Evolutionary conservation across 64 coral and sea anemone species (phyloP).

Genomic region (Pocillopora damicornis): DNA sequence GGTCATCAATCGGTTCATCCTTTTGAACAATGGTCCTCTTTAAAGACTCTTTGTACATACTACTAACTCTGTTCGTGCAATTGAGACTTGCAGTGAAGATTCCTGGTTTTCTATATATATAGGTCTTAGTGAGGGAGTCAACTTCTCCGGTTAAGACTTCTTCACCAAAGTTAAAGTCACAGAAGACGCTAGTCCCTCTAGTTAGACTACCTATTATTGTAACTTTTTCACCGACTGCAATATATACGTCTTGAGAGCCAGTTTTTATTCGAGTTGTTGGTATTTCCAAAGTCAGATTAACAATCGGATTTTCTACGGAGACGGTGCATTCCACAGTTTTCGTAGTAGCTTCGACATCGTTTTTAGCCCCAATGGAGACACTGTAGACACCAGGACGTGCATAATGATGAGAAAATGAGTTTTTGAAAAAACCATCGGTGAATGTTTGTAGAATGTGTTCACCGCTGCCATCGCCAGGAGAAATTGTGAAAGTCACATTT

Average conservation of each 20-base stretch:
- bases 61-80: constrained; percentile 39
- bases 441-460: not conserved
- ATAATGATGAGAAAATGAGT: constrained; percentile 8
- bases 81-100: constrained; percentile 3
- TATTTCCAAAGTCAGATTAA: not conserved
- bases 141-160: not conserved
- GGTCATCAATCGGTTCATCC: constrained; percentile 38
- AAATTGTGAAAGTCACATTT: constrained; percentile 41
- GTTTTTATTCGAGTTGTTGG: constrained; percentile 5
- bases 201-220: not conserved
- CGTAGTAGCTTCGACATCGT: not conserved
- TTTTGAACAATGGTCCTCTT: constrained; percentile 23
- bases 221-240: constrained; percentile 37
- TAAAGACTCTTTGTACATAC: not conserved
- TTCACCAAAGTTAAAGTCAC: constrained; percentile 41
- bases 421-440: not conserved
- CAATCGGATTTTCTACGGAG: constrained; percentile 27
- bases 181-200: constrained; percentile 18
- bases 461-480: constrained; percentile 20
- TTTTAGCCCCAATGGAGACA: constrained; percentile 5
- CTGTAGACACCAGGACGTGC: not conserved
- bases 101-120: constrained; percentile 3
- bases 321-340: constrained; percentile 8
- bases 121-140: not conserved
- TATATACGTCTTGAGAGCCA: constrained; percentile 17